phyloP scores from a whole-genome alignment of 2,888 invertebrate species.

The Pecten maximus region DNA sequence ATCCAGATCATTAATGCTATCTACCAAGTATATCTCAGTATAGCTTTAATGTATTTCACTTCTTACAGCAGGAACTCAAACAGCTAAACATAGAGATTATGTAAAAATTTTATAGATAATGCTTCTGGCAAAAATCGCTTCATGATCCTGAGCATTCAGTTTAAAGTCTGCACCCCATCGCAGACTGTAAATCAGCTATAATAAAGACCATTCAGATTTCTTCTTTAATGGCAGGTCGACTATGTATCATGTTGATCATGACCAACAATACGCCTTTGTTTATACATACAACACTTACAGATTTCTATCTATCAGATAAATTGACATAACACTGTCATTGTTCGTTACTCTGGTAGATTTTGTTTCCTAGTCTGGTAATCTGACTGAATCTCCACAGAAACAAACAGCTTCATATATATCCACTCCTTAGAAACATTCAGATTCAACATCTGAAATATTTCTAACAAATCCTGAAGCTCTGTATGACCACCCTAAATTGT shows the following conservation, averaged over 20 bases:
- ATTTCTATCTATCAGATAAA: background rate
- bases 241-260: background rate
- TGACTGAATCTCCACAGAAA: background rate
- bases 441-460: background rate
- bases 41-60: too few species aligned
- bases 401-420: background rate
- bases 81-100: too few species aligned
- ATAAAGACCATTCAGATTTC: background rate
- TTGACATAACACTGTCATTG: background rate
- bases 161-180: too few species aligned
- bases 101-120: too few species aligned
- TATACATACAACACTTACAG: background rate
- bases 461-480: background rate
- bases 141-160: too few species aligned
- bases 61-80: too few species aligned
- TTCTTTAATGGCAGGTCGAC: background rate
- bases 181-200: too few species aligned
- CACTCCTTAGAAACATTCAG: background rate
- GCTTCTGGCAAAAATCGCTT: too few species aligned
- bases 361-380: background rate
- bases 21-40: too few species aligned
- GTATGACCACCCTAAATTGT: background rate
- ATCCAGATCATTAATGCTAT: too few species aligned
- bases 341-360: background rate
- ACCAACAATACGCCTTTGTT: background rate